Conservation (phyloP, 2,113 vertebrate species). For the Alligator sinensis region DNA sequence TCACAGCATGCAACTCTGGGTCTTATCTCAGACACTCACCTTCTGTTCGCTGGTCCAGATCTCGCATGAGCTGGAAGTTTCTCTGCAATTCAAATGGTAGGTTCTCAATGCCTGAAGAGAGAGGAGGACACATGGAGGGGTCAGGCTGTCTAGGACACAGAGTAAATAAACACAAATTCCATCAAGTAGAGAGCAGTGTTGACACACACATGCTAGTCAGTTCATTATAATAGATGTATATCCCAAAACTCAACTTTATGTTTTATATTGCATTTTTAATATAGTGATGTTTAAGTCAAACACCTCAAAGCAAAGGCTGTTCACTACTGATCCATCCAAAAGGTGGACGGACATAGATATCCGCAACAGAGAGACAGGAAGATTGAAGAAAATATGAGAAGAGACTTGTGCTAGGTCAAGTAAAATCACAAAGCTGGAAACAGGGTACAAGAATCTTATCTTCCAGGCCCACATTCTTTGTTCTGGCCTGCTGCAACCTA, state of each 20-base stretch:
- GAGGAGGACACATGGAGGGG: not conserved
- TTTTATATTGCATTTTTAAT: not conserved
- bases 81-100: slow-evolving; percentile 96
- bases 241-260: not conserved
- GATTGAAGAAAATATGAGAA: not conserved
- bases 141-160: not conserved
- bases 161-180: no score
- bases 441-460: not conserved
- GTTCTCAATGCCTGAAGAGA: slow-evolving; percentile 92
- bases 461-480: fast-evolving
- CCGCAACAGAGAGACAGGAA: not conserved
- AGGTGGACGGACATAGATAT: not conserved
- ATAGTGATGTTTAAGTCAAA: not conserved
- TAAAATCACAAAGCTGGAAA: not conserved
- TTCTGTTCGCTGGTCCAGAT: slow-evolving; percentile 96
- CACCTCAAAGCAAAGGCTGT: not conserved
- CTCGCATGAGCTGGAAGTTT: slow-evolving; percentile 98
- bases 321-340: not conserved
- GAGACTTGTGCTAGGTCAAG: not conserved
- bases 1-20: not conserved
- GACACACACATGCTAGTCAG: not conserved
- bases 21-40: slow-evolving; percentile 76
- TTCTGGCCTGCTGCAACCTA: not conserved
- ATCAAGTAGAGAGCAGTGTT: not conserved
- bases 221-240: not conserved